phyloP scores from a whole-genome alignment of 2,888 invertebrate genomes.

The Darwinula stevensoni region DNA sequence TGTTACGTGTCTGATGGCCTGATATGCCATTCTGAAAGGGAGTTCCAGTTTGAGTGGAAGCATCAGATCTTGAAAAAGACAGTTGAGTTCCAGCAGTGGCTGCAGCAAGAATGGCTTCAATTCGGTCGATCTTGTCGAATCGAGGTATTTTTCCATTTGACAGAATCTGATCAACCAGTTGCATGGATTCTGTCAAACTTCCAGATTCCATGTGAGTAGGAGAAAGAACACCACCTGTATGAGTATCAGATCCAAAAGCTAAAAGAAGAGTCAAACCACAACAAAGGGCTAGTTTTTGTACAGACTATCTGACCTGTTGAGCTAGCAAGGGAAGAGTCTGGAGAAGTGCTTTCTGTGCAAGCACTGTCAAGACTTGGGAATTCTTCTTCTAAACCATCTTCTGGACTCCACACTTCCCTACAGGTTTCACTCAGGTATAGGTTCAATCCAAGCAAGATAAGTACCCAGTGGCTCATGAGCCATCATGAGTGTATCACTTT shows the following conservation, averaged over 20 bases:
- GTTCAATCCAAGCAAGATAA: too few species aligned
- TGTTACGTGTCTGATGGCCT: not conserved
- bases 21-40: too few species aligned
- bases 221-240: not conserved
- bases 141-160: conserved; percentile 53
- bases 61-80: not conserved
- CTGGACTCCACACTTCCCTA: not conserved
- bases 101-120: conserved; percentile 54
- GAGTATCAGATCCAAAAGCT: conserved; percentile 1
- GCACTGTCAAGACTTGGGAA: not conserved
- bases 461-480: too few species aligned
- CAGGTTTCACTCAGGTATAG: too few species aligned
- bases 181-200: conserved; percentile 62
- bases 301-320: not conserved
- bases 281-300: not conserved
- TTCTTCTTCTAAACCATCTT: not conserved
- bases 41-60: not conserved
- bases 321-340: not conserved
- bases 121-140: conserved; percentile 50
- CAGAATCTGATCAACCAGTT: conserved; percentile 53
- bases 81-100: conserved; percentile 23
- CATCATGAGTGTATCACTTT: too few species aligned
- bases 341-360: conserved; percentile 4
- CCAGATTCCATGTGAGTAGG: conserved; percentile 32
- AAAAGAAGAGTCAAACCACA: conserved; percentile 2